Conservation (phyloP, 1,140 invertebrate species). For the Drosophila ercepeae region DNA sequence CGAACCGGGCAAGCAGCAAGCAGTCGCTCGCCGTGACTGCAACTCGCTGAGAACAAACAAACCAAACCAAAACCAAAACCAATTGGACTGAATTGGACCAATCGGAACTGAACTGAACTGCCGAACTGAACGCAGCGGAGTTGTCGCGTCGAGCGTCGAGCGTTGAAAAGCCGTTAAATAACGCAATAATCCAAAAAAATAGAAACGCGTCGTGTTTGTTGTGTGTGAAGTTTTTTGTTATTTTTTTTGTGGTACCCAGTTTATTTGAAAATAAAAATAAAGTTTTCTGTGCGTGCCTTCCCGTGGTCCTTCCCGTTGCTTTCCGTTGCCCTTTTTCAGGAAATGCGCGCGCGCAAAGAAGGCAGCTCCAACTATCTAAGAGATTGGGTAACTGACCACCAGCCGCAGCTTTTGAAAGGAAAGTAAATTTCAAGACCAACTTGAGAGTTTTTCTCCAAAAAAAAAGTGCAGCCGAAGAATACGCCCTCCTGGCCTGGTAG, state of each 20-base stretch:
- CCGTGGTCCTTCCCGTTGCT: slow-evolving; percentile 33
- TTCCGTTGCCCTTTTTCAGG: slow-evolving; percentile 32
- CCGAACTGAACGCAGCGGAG: slow-evolving; percentile 6
- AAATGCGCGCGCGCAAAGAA: slow-evolving; percentile 69
- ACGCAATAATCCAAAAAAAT: neutral
- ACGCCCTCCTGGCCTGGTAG: slow-evolving; percentile 1
- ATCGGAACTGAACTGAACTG: neutral
- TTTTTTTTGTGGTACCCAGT: slow-evolving; percentile 48
- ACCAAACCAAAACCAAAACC: slow-evolving; percentile 11
- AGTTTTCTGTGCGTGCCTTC: slow-evolving; percentile 16
- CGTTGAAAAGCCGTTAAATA: slow-evolving; percentile 31
- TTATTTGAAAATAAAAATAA: slow-evolving; percentile 22
- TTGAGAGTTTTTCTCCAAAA: neutral
- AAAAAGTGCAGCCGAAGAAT: slow-evolving; percentile 16
- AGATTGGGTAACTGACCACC: slow-evolving; percentile 20
- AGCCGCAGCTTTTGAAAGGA: slow-evolving; percentile 21
- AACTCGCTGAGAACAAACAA: neutral
- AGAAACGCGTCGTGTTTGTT: slow-evolving; percentile 3
- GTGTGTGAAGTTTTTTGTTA: slow-evolving; percentile 15
- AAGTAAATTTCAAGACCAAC: slow-evolving; percentile 31
- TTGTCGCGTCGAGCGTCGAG: slow-evolving; percentile 51
- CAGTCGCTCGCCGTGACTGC: neutral
- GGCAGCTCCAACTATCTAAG: neutral
- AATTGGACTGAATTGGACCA: neutral
- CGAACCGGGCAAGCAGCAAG: neutral